phyloP scores from a whole-genome alignment of 2,888 invertebrate species.

The Scaptodrosophila latifasciaeformis region DNA sequence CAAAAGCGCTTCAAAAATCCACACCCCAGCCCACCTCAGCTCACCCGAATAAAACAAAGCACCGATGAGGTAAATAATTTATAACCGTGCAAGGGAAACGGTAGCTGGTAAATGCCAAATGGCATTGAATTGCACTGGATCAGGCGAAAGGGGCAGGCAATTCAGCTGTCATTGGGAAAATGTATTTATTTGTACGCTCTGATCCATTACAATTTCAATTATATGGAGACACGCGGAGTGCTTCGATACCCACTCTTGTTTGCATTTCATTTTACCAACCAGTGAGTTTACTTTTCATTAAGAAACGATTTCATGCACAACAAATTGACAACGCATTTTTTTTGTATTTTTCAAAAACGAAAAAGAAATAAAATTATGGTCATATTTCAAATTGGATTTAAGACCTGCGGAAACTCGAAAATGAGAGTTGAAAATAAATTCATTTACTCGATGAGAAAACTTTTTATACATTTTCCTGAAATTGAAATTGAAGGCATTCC shows the following conservation, averaged over 20 bases:
- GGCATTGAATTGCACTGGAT: conserved; percentile 33
- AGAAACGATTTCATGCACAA: neutral
- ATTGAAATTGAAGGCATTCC: no score
- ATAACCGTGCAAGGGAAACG: neutral
- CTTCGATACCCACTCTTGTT: conserved; percentile 26
- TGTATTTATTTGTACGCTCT: conserved; percentile 40
- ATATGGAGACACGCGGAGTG: conserved; percentile 11
- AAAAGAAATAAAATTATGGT: no score
- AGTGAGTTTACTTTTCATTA: neutral
- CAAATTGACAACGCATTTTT: neutral
- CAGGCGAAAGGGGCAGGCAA: no score
- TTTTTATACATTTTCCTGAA: no score
- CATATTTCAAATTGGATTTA: no score
- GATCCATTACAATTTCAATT: conserved; percentile 55
- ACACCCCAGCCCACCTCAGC: no score
- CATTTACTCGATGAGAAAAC: no score
- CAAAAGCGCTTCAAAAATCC: conserved; percentile 1
- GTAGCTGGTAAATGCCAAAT: neutral
- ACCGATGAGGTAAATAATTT: conserved; percentile 28
- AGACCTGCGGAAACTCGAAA: no score
- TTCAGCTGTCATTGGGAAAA: conserved; percentile 6
- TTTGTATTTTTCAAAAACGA: no score
- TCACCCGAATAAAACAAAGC: no score
- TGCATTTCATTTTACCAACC: conserved; percentile 50
- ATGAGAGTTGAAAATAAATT: no score